These are phyloP conservation scores for Tipula helvola DNA, from an alignment of 2,888 invertebrate species.

Conservation along the genomic window DNA sequence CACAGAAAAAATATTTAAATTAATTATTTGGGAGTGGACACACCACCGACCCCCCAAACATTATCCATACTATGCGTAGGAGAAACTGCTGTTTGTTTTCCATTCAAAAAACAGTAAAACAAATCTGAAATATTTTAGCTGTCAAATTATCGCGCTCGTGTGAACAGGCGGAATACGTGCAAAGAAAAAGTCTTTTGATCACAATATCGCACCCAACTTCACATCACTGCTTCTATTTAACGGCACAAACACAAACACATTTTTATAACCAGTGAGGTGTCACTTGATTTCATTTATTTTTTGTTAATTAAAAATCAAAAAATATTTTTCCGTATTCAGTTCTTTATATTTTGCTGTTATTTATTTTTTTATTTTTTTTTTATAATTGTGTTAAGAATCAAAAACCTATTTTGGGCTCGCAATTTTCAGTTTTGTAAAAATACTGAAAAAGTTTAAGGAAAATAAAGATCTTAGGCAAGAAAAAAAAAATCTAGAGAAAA, in stretches of 20 bases:
- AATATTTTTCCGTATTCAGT: background rate
- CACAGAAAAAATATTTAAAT: too few species aligned
- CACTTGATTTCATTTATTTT: constrained; percentile 11
- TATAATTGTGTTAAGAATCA: background rate
- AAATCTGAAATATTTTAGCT: too few species aligned
- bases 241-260: background rate
- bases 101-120: too few species aligned
- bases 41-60: too few species aligned
- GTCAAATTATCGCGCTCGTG: too few species aligned
- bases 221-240: background rate
- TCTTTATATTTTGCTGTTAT: background rate
- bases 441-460: background rate
- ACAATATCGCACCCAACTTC: background rate
- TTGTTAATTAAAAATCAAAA: constrained; percentile 5
- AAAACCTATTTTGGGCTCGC: background rate
- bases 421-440: background rate
- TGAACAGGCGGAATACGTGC: background rate
- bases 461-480: background rate
- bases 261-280: constrained; percentile 11
- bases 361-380: background rate
- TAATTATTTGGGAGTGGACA: too few species aligned
- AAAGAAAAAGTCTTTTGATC: background rate
- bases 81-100: too few species aligned
- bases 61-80: too few species aligned
- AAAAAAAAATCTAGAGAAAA: background rate